Conservation (phyloP, 2,888 invertebrate species). For the Drosophila cognata region DNA sequence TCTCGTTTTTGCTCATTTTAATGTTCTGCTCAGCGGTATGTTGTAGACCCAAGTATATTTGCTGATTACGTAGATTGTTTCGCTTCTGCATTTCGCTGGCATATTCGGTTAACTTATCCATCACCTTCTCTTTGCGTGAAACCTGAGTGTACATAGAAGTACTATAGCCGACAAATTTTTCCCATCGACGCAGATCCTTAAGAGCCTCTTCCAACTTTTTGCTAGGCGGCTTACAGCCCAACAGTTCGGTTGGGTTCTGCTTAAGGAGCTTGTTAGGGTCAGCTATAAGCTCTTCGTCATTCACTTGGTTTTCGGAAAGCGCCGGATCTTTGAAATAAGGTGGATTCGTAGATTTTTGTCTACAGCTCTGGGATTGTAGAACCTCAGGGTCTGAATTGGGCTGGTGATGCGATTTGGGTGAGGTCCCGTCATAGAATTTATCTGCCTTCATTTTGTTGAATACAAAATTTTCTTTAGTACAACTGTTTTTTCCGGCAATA, state of each 20-base stretch:
- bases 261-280: constrained; percentile 1
- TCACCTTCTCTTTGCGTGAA: background rate
- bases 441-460: constrained; percentile 2
- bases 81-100: constrained; percentile 2
- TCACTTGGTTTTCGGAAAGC: background rate
- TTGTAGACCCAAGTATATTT: background rate
- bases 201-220: background rate
- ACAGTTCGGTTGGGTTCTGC: background rate
- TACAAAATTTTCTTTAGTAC: background rate
- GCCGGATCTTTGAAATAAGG: background rate
- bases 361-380: background rate
- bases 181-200: background rate
- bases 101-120: background rate
- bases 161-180: background rate
- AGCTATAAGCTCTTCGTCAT: background rate
- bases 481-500: background rate
- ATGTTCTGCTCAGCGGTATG: background rate
- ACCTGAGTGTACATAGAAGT: no score
- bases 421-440: background rate
- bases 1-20: background rate
- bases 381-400: no score
- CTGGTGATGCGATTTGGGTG: background rate
- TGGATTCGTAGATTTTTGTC: background rate
- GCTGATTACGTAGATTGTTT: constrained; percentile 17
- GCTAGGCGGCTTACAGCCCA: constrained; percentile 2